Conservation (phyloP, 1,140 invertebrate species). For the Drosophila obscura region DNA sequence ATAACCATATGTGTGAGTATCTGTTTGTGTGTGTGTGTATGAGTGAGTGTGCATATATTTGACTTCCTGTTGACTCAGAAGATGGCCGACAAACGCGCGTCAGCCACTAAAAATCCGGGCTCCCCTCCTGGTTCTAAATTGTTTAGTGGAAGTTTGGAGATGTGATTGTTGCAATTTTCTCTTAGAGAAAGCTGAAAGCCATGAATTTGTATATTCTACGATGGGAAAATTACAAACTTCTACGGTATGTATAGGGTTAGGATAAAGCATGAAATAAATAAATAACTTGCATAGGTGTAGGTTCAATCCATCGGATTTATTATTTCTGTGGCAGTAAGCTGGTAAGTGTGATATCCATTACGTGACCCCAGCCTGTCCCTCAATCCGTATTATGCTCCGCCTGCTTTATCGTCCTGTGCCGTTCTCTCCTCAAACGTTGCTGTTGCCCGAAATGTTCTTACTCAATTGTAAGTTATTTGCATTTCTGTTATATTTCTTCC, state of each 20-base stretch:
- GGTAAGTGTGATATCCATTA: background rate
- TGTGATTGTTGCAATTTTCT: no score
- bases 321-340: background rate
- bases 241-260: no score
- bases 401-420: background rate
- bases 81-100: slow-evolving; percentile 44
- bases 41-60: slow-evolving; percentile 50
- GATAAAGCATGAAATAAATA: no score
- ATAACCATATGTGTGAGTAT: slow-evolving; percentile 9
- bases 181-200: no score
- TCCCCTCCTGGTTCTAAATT: background rate
- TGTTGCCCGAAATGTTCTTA: slow-evolving; percentile 13
- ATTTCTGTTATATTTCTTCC: slow-evolving; percentile 17
- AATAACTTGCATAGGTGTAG: no score
- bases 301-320: no score
- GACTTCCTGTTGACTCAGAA: slow-evolving; percentile 74
- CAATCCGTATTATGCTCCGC: background rate
- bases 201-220: no score
- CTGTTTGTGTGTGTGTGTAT: slow-evolving; percentile 22
- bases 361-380: no score
- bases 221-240: no score
- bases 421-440: background rate
- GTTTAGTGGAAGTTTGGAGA: background rate
- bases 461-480: slow-evolving; percentile 29
- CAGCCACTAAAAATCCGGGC: slow-evolving; percentile 26